These are phyloP conservation scores for Hirtodrosophila confusa DNA, from an alignment of 2,888 invertebrate species.

Conservation along the genomic window DNA sequence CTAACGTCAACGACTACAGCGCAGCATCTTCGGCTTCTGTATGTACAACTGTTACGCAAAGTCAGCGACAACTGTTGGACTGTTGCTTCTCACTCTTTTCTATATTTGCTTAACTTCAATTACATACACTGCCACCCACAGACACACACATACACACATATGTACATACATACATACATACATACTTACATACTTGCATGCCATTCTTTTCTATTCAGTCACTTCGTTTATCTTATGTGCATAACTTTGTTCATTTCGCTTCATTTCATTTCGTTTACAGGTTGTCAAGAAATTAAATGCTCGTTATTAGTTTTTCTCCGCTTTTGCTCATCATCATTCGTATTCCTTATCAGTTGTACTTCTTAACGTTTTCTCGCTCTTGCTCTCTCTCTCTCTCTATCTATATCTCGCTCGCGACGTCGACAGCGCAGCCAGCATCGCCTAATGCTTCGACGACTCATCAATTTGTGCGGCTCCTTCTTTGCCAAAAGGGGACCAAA, in stretches of 20 bases:
- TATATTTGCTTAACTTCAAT: constrained; percentile 27
- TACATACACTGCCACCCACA: constrained; percentile 11
- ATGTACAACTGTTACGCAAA: constrained; percentile 55
- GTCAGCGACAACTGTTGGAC: constrained; percentile 22
- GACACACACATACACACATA: neutral
- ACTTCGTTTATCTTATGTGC: constrained; percentile 44
- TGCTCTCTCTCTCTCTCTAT: neutral
- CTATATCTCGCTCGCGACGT: neutral
- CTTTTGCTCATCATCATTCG: constrained; percentile 32
- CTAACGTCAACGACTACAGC: neutral
- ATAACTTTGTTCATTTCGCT: constrained; percentile 46
- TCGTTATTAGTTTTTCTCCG: constrained; percentile 53
- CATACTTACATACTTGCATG: constrained; percentile 1
- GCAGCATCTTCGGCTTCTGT: constrained; percentile 33
- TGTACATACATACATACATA: neutral
- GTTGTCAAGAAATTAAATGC: constrained; percentile 67
- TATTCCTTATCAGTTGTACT: constrained; percentile 53
- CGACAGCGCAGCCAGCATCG: constrained; percentile 23
- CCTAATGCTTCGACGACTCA: constrained; percentile 43
- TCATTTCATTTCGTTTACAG: constrained; percentile 56
- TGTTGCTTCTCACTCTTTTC: constrained; percentile 48
- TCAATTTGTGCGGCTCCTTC: constrained; percentile 57
- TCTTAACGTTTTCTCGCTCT: neutral
- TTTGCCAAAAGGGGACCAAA: constrained; percentile 26
- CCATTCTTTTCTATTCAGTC: constrained; percentile 39